Percentiles rank a stretch among this genome's conserved stretches.
Evolutionary conservation across 1,140 invertebrate genomes (phyloP).

Genomic region (Proales similis): DNA sequence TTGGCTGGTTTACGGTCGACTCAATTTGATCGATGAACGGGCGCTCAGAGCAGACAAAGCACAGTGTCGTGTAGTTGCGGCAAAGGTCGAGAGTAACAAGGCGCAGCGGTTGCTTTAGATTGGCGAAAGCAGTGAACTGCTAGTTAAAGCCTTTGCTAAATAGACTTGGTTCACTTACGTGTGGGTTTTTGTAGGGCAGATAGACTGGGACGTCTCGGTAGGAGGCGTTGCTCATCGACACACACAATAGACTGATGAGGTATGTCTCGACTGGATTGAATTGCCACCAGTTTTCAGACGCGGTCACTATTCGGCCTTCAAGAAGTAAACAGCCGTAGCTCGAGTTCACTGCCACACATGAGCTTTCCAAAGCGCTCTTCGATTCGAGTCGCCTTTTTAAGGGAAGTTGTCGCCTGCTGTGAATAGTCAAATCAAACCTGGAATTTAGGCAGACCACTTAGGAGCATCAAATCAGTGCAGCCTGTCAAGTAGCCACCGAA

Average conservation of each 20-base stretch:
- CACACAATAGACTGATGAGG: conserved; percentile 25
- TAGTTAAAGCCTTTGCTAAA: neutral
- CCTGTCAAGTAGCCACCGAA: conserved; percentile 32
- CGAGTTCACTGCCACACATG: conserved; percentile 8
- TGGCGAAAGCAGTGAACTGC: neutral
- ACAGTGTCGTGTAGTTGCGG: conserved; percentile 4
- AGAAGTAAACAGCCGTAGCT: conserved; percentile 10
- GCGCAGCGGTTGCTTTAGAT: conserved; percentile 14
- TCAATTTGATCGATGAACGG: neutral
- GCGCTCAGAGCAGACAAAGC: conserved; percentile 4
- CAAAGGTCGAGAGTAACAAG: conserved; percentile 11
- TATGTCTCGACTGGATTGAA: conserved; percentile 9
- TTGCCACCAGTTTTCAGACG: conserved; percentile 13
- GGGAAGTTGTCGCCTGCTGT: too few relatives aligned
- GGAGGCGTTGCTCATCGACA: conserved; percentile 9
- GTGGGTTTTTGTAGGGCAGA: conserved; percentile 1
- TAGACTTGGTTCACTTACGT: conserved; percentile 3
- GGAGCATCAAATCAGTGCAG: conserved; percentile 6
- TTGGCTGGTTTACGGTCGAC: neutral
- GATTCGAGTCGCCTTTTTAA: too few relatives aligned
- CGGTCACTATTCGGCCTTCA: conserved; percentile 8
- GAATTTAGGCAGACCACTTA: neutral
- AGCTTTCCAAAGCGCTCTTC: neutral
- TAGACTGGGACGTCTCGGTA: conserved; percentile 12
- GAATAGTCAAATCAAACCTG: neutral